A percentile compares a stretch with the other conserved stretches of the same genome.
Conservation (phyloP, 2,113 vertebrate genomes). For the Cochlearius cochlearius region DNA sequence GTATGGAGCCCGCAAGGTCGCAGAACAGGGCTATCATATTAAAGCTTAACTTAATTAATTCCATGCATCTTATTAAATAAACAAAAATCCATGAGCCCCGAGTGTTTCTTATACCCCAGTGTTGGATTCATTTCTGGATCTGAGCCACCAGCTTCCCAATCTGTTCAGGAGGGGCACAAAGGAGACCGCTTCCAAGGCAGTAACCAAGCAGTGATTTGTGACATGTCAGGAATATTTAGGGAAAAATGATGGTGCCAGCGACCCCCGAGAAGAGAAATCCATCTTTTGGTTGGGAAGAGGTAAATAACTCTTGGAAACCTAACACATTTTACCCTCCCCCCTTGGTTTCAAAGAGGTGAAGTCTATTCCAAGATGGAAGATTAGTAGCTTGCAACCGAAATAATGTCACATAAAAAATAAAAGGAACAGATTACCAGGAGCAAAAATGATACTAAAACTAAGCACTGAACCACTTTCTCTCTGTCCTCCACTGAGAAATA, state of each 20-base stretch:
- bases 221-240: constrained; percentile 30
- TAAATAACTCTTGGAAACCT: constrained; percentile 14
- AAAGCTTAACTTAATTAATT: neutral
- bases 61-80: constrained; percentile 7
- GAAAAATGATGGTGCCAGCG: neutral
- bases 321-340: neutral
- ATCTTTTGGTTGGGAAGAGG: constrained; percentile 8
- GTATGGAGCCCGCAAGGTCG: neutral
- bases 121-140: constrained; percentile 5
- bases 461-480: neutral
- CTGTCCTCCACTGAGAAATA: constrained; percentile 43
- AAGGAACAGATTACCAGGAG: neutral
- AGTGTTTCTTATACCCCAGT: neutral
- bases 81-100: neutral
- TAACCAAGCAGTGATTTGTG: constrained; percentile 15
- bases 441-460: neutral
- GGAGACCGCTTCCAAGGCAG: neutral
- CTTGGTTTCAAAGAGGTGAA: neutral
- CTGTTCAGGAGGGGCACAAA: neutral
- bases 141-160: neutral
- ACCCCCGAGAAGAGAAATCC: constrained; percentile 40
- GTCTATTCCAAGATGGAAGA: neutral
- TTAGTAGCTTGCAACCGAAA: neutral
- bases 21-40: neutral
- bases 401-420: neutral